phyloP scores from a whole-genome alignment of 1,140 invertebrate species.

The Grapholita molesta region DNA sequence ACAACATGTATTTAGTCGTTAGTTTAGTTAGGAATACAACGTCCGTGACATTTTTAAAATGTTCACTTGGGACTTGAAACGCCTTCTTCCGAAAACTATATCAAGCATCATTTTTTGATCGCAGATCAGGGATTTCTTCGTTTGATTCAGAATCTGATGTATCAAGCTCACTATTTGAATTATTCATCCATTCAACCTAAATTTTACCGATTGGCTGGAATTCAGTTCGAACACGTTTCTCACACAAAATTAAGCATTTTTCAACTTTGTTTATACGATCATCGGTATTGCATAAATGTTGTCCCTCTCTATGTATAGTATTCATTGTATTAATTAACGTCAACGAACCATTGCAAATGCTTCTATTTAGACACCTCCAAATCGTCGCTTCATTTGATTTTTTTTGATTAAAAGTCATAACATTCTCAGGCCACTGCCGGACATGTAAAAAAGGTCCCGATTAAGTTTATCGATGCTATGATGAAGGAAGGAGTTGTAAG shows the following conservation, averaged over 20 bases:
- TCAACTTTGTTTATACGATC: neutral
- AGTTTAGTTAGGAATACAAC: neutral
- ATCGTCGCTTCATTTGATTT: neutral
- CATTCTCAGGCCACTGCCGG: no score
- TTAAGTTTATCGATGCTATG: no score
- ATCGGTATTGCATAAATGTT: neutral
- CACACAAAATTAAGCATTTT: neutral
- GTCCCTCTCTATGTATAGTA: neutral
- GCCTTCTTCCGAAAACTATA: neutral
- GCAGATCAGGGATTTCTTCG: constrained; percentile 6
- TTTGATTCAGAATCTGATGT: constrained; percentile 9
- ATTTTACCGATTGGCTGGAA: constrained; percentile 9
- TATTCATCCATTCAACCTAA: neutral
- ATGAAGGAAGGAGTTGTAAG: no score
- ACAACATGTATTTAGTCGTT: constrained; percentile 2
- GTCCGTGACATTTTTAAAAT: neutral
- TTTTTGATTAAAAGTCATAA: neutral
- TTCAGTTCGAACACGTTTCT: neutral
- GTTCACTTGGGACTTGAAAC: neutral
- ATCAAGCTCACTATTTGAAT: constrained; percentile 3
- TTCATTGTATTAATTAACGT: neutral
- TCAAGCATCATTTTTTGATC: neutral
- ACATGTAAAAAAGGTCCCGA: no score
- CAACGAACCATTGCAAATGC: neutral
- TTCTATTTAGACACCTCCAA: constrained; percentile 6